Conservation (phyloP, 2,888 invertebrate genomes). For the Stegophylla sp. region DNA sequence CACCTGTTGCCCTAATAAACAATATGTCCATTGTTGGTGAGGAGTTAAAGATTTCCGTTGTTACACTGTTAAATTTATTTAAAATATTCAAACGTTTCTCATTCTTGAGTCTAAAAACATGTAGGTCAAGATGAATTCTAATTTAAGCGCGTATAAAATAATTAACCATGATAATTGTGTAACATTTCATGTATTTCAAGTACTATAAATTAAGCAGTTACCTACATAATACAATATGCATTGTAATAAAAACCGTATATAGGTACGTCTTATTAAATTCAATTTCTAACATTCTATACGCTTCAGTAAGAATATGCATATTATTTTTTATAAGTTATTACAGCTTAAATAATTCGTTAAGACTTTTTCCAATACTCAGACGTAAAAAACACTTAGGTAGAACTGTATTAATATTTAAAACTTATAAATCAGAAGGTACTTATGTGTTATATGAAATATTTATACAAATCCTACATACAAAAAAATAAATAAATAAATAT, state of each 20-base stretch:
- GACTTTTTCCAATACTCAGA: too few species aligned
- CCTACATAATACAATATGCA: not conserved
- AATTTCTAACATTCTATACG: not conserved
- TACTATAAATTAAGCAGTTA: slow-evolving; percentile 19
- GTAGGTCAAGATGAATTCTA: slow-evolving; percentile 44
- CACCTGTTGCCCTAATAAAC: too few species aligned
- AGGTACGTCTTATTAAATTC: slow-evolving; percentile 15
- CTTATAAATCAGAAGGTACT: too few species aligned
- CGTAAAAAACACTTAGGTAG: too few species aligned
- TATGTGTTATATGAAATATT: too few species aligned
- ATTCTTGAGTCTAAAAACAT: not conserved
- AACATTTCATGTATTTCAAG: slow-evolving; percentile 20
- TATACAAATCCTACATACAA: too few species aligned
- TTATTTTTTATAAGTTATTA: too few species aligned
- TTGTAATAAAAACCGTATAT: slow-evolving; percentile 6
- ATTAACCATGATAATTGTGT: slow-evolving; percentile 34
- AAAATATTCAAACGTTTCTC: slow-evolving; percentile 28
- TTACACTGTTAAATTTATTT: not conserved
- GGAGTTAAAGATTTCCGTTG: not conserved
- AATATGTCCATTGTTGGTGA: too few species aligned
- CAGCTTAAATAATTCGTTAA: too few species aligned
- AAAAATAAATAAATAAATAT: too few species aligned
- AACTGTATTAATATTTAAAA: too few species aligned
- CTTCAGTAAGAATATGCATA: too few species aligned
- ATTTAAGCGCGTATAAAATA: slow-evolving; percentile 13